These are phyloP conservation scores for Euzophera pinguis DNA, from an alignment of 2,888 invertebrate genomes.

Conservation along the genomic window DNA sequence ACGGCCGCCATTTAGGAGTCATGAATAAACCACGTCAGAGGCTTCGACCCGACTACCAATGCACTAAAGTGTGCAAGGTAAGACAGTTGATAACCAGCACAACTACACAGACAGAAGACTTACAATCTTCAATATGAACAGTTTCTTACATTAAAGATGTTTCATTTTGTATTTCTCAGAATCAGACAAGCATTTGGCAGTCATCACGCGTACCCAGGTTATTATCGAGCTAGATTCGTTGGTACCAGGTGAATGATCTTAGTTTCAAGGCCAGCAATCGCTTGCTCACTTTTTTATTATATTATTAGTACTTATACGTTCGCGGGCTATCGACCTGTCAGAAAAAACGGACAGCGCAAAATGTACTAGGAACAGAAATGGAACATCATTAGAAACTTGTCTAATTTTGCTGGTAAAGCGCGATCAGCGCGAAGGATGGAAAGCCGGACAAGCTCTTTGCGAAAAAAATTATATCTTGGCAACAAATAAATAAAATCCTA, in stretches of 20 bases:
- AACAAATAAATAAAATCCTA: too few relatives aligned
- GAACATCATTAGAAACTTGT: not conserved
- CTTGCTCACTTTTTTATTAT: constrained; percentile 62
- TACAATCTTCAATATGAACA: not conserved
- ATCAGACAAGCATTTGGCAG: constrained; percentile 29
- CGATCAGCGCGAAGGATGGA: too few relatives aligned
- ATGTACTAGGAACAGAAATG: not conserved
- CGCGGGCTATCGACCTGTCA: constrained; percentile 51
- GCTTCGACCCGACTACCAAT: too few relatives aligned
- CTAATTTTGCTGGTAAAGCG: not conserved
- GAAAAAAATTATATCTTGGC: too few relatives aligned
- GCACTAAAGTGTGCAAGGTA: too few relatives aligned
- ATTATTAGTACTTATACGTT: constrained; percentile 51
- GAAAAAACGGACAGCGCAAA: constrained; percentile 29
- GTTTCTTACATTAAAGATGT: not conserved
- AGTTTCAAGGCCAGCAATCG: constrained; percentile 68
- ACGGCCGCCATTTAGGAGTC: too few relatives aligned
- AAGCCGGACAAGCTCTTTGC: too few relatives aligned
- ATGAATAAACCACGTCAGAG: too few relatives aligned
- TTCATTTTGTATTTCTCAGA: constrained; percentile 19
- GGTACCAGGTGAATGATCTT: constrained; percentile 66
- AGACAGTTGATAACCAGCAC: too few relatives aligned
- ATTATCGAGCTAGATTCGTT: constrained; percentile 49
- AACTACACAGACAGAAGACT: too few relatives aligned
- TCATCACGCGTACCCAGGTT: constrained; percentile 40